These are phyloP conservation scores for Acanthosepion lycidas DNA, from an alignment of 2,888 invertebrate species.

Conservation along the genomic window DNA sequence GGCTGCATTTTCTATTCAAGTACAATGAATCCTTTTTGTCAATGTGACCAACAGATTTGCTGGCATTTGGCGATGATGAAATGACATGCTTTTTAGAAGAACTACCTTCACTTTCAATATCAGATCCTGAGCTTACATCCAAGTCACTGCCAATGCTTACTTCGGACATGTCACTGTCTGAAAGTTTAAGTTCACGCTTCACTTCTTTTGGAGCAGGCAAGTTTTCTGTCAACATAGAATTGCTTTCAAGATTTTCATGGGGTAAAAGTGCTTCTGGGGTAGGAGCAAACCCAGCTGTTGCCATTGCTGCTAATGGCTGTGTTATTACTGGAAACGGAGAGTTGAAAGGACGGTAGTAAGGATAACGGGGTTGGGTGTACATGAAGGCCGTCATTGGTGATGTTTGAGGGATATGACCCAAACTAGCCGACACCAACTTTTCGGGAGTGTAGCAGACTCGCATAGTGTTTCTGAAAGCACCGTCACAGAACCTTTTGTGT, in stretches of 20 bases:
- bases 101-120: constrained; percentile 63
- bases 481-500: constrained; percentile 96
- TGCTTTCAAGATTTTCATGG: background rate
- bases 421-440: constrained; percentile 50
- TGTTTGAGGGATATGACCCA: constrained; percentile 52
- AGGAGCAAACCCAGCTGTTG: constrained; percentile 33
- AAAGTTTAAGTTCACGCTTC: background rate
- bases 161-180: constrained; percentile 56
- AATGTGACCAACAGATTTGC: background rate
- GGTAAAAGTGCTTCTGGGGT: background rate
- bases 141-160: constrained; percentile 60
- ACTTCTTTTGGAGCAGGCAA: constrained; percentile 41
- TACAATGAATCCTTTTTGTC: constrained; percentile 20
- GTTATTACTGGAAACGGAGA: constrained; percentile 52
- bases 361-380: constrained; percentile 64
- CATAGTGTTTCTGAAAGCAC: constrained; percentile 75
- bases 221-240: background rate
- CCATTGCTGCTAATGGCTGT: constrained; percentile 44
- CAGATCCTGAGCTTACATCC: constrained; percentile 62
- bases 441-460: constrained; percentile 59
- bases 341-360: constrained; percentile 65
- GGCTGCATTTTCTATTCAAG: background rate
- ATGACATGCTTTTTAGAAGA: constrained; percentile 47
- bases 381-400: constrained; percentile 58
- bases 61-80: constrained; percentile 11